Evolutionary conservation across 2,797 vertebrate genomes (phyloP), one percentile per base, ranked within the genome.

Genomic region (Periparus ater): DNA sequence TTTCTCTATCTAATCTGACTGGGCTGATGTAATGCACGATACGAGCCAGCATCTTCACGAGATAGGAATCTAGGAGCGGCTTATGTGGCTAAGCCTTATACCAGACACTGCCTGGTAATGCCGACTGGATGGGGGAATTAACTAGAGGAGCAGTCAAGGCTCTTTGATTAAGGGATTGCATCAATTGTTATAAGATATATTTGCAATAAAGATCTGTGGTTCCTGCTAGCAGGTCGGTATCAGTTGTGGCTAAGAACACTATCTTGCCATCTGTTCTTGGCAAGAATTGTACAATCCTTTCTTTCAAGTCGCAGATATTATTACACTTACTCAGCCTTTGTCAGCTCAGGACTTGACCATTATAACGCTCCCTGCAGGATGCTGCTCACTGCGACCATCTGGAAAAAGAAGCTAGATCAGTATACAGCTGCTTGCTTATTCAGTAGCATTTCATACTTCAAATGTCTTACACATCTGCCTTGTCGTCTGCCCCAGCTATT

Each of bases 311-410:
- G 12, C 88, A 96, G 95, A 95, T 97, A 96, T 85, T 89, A 94
- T 95, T 96, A 96, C 94, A 95, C 92, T 93, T 95, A 95, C 84
- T 96, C 94, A 95, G 92, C 88, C 93, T 90, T 95, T 93, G 91
- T 95, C 94, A 95, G 83, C 83, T 91, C 73, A 90, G 71, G 83
- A 73, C 85, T 70, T 88, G 95, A 96, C 94, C 95, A 95, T 78
- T 85, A 48, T 42, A 90, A 91, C 53, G 88, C 71, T 95, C 91
- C 88, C 91, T 76, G 90, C 91, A 96, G 90, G 91, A 91, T 79
- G 88, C 88, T 95, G 88, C 88, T 95, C 2, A 1, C 85, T 93
- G 93, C 0, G 44, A 85, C 95, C 95, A 93, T 94, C 93, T 96
- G 95, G 94, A 91, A 88, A 94, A 94, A 85, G 80, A 87, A 88